Base-by-base conservation (phyloP, 92 coral and sea anemone species). In the Phenganax stokvisi region DNA sequence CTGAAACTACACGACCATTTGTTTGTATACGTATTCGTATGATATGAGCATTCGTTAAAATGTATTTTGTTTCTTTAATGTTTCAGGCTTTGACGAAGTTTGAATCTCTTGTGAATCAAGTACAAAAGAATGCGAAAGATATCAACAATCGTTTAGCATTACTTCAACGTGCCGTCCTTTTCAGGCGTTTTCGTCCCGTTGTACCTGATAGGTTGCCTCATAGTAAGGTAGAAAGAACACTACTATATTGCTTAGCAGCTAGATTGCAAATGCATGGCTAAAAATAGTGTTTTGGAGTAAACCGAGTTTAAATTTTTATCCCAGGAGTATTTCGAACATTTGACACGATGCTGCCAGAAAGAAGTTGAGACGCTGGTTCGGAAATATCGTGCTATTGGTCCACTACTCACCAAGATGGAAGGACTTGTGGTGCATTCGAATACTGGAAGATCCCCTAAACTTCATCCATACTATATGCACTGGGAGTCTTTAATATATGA, bases 111-210 rank as follows among this genome's bases (percentile, higher is more conserved):
- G 99, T 96, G 44, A 96, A 96, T 85, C 99, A 96, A 83, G 91
- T 96, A 72, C 99, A 96, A 81, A 96, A 96, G 87, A 96, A 96
- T 85, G 99, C 99, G 20, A 96, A 96, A 87, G 99, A 96, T 64
- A 92, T 96, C 80, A 87, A 96, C 85, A 96, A 89, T 71, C 91
- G 99, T 8, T 89, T 96, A 82, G 92, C 90, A 85, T 84, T 86
- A 89, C 81, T 96, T 56, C 96, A 96, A 84, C 89, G 88, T 17
- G 87, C 89, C 15, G 88, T 84, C 53, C 87, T 96, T 78, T 96
- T 96, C 80, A 92, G 90, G 60, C 89, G 88, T 25, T 92, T 88
- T 53, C 96, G 92, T 54, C 86, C 90, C 9, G 92, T 92, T 88
- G 72, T 85, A 11, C 87, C 85, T 51, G 93, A 88, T 10, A 83